Evolutionary conservation across 2,797 vertebrate species (phyloP).

Genomic region (Myotis pilosus): DNA sequence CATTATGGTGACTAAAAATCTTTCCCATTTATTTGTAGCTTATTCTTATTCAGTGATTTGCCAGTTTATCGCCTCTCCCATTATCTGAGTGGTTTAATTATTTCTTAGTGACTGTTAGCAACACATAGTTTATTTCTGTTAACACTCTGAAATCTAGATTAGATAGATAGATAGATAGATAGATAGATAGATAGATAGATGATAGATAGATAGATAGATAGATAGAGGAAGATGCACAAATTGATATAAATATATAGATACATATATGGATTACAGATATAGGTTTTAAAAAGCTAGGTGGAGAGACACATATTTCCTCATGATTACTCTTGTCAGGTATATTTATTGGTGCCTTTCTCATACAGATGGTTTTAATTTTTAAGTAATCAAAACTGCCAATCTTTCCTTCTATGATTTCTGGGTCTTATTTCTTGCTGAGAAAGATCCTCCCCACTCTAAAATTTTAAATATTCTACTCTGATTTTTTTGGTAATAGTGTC

Average conservation of each 20-base stretch:
- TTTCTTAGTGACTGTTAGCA: not conserved
- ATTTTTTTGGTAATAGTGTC: not conserved
- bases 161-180: not conserved
- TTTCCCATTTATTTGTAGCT: not conserved
- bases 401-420: slow-evolving; percentile 19
- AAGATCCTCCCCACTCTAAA: not conserved
- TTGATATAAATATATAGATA: not conserved
- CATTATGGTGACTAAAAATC: not conserved
- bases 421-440: slow-evolving; percentile 4
- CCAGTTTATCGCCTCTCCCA: not conserved
- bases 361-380: slow-evolving; percentile 28
- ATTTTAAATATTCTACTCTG: not conserved
- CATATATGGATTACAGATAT: not conserved
- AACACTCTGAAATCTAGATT: not conserved
- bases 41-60: not conserved
- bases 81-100: not conserved
- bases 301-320: not conserved
- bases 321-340: not conserved
- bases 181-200: not conserved
- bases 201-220: not conserved
- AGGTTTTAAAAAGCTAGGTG: not conserved
- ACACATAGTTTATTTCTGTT: not conserved
- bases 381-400: not conserved
- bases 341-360: not conserved
- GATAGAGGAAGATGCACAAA: not conserved